Evolutionary conservation across 2,888 invertebrate genomes (phyloP), one percentile per base, ranked within the genome.

Genomic region (Cephus runcator): DNA sequence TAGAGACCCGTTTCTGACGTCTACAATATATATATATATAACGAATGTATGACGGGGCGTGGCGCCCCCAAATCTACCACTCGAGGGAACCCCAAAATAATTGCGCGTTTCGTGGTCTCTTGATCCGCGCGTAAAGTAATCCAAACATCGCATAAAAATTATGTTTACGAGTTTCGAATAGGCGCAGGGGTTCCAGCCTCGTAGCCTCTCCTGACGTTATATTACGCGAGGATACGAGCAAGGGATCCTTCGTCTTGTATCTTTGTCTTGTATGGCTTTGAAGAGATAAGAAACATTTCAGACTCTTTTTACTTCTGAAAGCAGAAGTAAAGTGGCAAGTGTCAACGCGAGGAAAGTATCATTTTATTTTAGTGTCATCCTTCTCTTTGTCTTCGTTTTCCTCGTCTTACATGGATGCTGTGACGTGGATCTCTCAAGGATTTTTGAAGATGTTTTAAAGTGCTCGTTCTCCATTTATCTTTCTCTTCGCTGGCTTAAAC

Each of bases 101-200:
- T 90, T 89, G 90, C 88, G 84, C 87, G 85, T 88, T 90, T 90
- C 88, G 90, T 87, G 90, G 89, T 90, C 88, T 88, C 89, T 87
- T 86, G 87, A 88, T 90, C 87, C 85, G 86, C 85, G 87, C 86
- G 86, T 85, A 86, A 88, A 90, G 89, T 88, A 88, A 90, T 90
- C 89, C 90, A 89, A 90, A 90, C 88, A 88, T 86, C 86, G 87
- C 87, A 87, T 90, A 90, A 90, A 90, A 91, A 90, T 91, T 89
- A 91, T 89, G 88, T 90, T 91, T 91, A 91, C 90, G 90, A 90
- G 89, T 88, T 88, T 89, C 85, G 82, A 90, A 90, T 90, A 85
- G 87, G 80, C 79, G 75, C 80, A 79, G 80, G 76, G 80, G 79
- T 71, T 71, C 31, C 23, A 56, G 56, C 56, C 2, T 23, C 23